Base-by-base conservation (phyloP, 2,113 vertebrate genomes). In the Mungos mungo region DNA sequence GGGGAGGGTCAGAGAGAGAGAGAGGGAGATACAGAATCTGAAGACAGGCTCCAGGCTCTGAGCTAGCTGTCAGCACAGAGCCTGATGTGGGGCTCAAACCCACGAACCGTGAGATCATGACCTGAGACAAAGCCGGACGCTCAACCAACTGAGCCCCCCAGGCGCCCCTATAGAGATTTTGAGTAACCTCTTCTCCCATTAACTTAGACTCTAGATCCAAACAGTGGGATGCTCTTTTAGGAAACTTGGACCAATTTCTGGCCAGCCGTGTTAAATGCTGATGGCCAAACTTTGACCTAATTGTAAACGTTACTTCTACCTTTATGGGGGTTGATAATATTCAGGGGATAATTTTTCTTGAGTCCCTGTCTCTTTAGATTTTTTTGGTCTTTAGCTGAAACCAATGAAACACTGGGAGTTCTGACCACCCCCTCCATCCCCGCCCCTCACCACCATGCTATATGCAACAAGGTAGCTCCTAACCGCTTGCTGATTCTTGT, bases 171-270 rank as follows among this genome's bases (percentile, higher is more conserved):
- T 41, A 41, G 41, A 72, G 60, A 15, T 88, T 92, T 95, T 65
- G 92, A 23, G 3, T 90, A 88, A 50, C 65, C 1, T 0, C n/a
- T 66, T 79, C 85, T 52, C 79, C 41, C 85, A 5, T 66, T 85
- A 97, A 77, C 96, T 16, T 23, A 93, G 97, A 90, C 29, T 83
- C 23, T 52, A 68, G 23, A 66, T 18, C 9, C 2, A 82, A 90
- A 50, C 16, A 81, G 12, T 45, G 19, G 2, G 60, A 15, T 87
- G 21, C 11, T 45, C n/a, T 88, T n/a, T 41, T 41, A n/a, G 12
- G 38, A 60, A 16, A 35, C 19, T 0, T 29, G 9, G 23, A 45
- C 29, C 3, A 47, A 71, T 45, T 76, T 66, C 29, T 60, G 54
- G 6, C 10, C 71, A 82, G 21, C 0, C 7, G n/a, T n/a, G 14